Conservation (phyloP, 2,888 invertebrate species). For the Drosophila atripex region DNA sequence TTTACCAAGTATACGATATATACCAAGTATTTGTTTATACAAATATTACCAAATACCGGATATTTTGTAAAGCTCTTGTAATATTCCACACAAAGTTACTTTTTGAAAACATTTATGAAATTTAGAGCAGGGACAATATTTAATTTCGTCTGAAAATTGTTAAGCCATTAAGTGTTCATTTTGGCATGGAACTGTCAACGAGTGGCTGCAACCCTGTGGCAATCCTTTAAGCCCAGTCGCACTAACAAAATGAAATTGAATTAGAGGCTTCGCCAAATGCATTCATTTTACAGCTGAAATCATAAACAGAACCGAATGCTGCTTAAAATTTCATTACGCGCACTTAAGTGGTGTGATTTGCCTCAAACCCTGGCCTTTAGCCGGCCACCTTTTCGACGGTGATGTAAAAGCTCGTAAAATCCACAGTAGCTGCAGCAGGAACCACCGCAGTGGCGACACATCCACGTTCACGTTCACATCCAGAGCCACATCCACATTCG, state of each 20-base stretch:
- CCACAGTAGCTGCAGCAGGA: constrained; percentile 34
- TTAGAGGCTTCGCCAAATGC: constrained; percentile 32
- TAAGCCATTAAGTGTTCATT: not conserved
- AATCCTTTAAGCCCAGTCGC: not conserved
- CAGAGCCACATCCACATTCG: constrained; percentile 3
- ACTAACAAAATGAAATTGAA: constrained; percentile 27
- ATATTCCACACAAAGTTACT: too few relatives aligned
- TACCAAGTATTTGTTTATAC: too few relatives aligned
- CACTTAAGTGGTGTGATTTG: constrained; percentile 65
- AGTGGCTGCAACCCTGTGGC: constrained; percentile 4
- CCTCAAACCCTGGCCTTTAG: constrained; percentile 6
- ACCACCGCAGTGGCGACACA: constrained; percentile 35
- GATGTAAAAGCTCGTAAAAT: constrained; percentile 63
- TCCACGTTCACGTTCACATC: constrained; percentile 17
- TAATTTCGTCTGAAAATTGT: not conserved
- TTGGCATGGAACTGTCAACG: not conserved
- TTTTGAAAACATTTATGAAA: not conserved
- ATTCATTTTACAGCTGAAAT: constrained; percentile 50
- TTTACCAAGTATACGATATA: too few relatives aligned
- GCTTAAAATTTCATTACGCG: constrained; percentile 75
- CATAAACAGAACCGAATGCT: constrained; percentile 60
- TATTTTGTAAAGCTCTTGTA: too few relatives aligned
- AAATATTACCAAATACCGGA: too few relatives aligned
- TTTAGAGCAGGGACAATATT: not conserved
- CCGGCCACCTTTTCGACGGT: constrained; percentile 21